Base-by-base conservation (phyloP, 1,140 invertebrate species). In the Probaryconus sp. region DNA sequence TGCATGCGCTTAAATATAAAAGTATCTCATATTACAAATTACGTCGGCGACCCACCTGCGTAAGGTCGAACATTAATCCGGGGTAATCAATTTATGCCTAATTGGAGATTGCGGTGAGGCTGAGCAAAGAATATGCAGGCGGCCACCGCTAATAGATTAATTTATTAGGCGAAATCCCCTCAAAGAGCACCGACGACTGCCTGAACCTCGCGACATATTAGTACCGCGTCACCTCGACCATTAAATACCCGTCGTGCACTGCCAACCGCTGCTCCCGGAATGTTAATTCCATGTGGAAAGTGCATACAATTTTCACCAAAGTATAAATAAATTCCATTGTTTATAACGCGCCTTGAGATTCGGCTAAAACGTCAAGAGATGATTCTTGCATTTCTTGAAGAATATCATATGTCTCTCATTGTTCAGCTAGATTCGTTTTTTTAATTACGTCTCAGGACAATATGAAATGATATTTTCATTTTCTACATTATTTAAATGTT, bases 21-120 rank as follows among this genome's bases (percentile, higher is more conserved):
- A 70, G 42, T 70, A 56, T 56, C 48, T 63, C 56, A 28, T 50
- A 50, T 61, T 70, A 70, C 67, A 70, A 70, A 70, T 70, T 61
- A 35, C 56, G 4, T 7, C 58, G 45, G n/a, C 60, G 31, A 67
- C 56, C 56, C 68, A 71, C 74, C 63, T 70, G 73, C 42, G 17
- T 38, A 70, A 70, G 37, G 51, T 71, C 68, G 48, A 42, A 17
- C 21, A 81, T 82, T 86, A 85, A 86, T 85, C 79, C 79, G 64
- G 17, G 76, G 77, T 82, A 86, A 86, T 86, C 83, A 86, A 86
- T 86, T 85, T 84, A 56, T 65, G 77, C 80, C 83, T 85, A 85
- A 86, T 85, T 86, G 82, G 82, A 79, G 85, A 86, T 86, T 84
- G 84, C 79, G 56, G 60, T 45, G 72, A 78, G 73, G 69, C 64